Evolutionary conservation across 2,888 invertebrate species (phyloP), one percentile per base, ranked within the genome.

Genomic region (Hirudinaria manillensis): DNA sequence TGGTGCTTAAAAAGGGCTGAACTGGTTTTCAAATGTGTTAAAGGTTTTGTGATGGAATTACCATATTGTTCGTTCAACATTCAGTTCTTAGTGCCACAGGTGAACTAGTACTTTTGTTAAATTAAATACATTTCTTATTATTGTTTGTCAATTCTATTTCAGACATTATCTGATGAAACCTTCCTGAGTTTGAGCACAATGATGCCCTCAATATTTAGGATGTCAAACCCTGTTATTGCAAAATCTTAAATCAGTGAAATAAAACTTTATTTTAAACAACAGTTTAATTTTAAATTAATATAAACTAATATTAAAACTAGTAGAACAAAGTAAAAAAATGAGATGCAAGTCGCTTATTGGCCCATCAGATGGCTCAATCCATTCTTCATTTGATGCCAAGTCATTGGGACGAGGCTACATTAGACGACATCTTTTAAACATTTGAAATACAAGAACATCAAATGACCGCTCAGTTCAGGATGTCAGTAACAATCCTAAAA

Each of bases 31-130:
- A 99, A 99, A 87, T 99, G 99, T 87, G 93, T 96, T 74, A 99
- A 99, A 87, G 99, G 99, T 3, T 99, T 98, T 86, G 93, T 99
- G 93, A 94, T 99, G 86, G 99, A 99, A 88, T 93, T 94, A 89
- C 92, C 93, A 13, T 92, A 94, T 0, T 92, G 94, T 90, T 84
- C 85, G 0, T 78, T 82, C 36, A 96, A 92, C 84, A 88, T 95
- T 38, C 91, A 92, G 84, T 92, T 93, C 84, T 87, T 94, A 77
- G 89, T 94, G 72, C 94, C 95, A 2, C 89, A 90, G 87, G 91
- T 90, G 85, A 45, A 45, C 6, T 45, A 45, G 16, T 7, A 38
- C 16, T 45, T 45, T 45, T 45, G 45, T 16, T 16, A 6, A 10
- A 1, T 4, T 61, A 61, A 61, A 61, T 53, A 53, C 13, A 16